phyloP scores from a whole-genome alignment of 2,113 vertebrate genomes.

The Alligator mississippiensis region DNA sequence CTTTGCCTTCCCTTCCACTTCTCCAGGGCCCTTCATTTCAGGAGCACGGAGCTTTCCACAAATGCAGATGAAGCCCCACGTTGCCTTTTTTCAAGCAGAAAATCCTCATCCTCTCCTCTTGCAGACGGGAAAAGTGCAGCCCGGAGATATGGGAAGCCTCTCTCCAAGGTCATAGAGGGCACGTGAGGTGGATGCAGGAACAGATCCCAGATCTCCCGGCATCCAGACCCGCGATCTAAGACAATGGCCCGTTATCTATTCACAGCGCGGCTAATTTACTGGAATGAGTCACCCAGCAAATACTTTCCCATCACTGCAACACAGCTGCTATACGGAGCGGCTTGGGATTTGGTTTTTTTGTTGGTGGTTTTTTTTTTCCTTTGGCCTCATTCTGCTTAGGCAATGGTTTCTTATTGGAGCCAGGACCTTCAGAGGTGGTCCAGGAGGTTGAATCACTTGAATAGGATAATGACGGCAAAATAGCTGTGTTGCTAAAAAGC shows the following conservation, averaged over 20 bases:
- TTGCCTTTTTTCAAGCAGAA: not conserved
- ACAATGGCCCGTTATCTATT: not conserved
- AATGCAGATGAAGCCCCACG: not conserved
- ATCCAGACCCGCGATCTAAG: not conserved
- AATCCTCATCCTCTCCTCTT: not conserved
- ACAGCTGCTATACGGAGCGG: not conserved
- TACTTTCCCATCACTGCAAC: not conserved
- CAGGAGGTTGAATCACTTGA: not conserved
- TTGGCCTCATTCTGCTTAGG: not conserved
- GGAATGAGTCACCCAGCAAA: conserved; percentile 24
- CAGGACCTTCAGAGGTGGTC: not conserved
- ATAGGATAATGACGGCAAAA: not conserved
- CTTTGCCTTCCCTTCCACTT: not conserved
- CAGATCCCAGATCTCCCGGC: not conserved
- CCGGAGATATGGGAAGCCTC: conserved; percentile 25
- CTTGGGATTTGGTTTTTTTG: not conserved
- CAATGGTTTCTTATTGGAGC: not conserved
- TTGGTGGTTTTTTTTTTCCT: not conserved
- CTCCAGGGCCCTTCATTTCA: not conserved
- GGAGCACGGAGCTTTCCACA: fast-evolving
- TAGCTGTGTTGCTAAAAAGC: not conserved
- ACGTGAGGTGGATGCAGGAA: not conserved
- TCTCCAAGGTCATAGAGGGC: conserved; percentile 26
- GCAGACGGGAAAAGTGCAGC: conserved; percentile 14
- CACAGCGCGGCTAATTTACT: not conserved